Evolutionary conservation across 2,797 vertebrate genomes (phyloP).

Genomic region (Falco columbarius): DNA sequence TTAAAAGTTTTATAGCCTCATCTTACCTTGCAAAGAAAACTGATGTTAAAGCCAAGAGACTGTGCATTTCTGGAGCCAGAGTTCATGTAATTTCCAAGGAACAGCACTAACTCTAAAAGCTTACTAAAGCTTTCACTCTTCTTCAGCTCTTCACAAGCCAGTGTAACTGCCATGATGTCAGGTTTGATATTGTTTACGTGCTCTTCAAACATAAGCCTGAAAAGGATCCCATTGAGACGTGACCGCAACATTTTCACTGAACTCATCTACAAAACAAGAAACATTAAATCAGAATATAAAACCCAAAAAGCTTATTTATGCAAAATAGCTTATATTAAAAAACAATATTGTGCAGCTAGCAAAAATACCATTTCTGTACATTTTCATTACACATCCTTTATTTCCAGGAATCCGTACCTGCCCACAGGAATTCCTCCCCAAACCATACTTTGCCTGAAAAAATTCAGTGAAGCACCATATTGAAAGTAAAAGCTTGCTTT

Average conservation of each 20-base stretch:
- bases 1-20: neutral
- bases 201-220: conserved; percentile 95
- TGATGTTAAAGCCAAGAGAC: conserved; percentile 94
- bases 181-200: conserved; percentile 95
- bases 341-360: neutral
- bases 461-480: neutral
- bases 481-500: neutral
- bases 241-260: conserved; percentile 91
- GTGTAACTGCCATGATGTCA: conserved; percentile 93
- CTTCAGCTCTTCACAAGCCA: conserved; percentile 96
- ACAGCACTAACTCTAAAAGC: conserved; percentile 89
- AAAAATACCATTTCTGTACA: neutral
- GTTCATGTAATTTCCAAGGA: conserved; percentile 98
- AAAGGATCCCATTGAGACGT: conserved; percentile 92
- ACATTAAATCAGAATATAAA: neutral
- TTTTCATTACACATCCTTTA: rapidly evolving
- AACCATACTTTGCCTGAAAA: neutral
- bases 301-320: rapidly evolving
- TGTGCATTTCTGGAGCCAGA: conserved; percentile 96
- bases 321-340: neutral
- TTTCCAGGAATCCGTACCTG: neutral
- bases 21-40: conserved; percentile 94
- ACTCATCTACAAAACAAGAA: conserved; percentile 86
- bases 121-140: conserved; percentile 91
- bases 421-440: neutral